Percentiles rank a stretch among this genome's conserved stretches.
These are phyloP conservation scores for Drosophila pseudoananassae DNA, from an alignment of 1,140 invertebrate species.

Conservation along the genomic window DNA sequence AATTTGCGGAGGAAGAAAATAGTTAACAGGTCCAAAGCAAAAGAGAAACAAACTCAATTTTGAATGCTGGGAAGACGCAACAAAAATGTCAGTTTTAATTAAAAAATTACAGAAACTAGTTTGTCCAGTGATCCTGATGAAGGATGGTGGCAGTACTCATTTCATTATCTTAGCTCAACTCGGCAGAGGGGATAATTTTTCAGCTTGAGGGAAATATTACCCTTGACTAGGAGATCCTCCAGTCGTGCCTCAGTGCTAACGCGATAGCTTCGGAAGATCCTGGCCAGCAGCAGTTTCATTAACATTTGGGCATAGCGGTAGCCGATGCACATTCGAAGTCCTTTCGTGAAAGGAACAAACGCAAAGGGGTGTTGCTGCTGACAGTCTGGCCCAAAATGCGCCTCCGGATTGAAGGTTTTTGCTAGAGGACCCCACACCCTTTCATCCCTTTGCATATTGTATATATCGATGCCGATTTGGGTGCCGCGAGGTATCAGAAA, in stretches of 20 bases:
- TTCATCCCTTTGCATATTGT: conserved; percentile 75
- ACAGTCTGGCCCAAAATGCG: conserved; percentile 62
- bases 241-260: conserved; percentile 61
- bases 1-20: conserved; percentile 43
- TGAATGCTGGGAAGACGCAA: conserved; percentile 42
- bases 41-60: conserved; percentile 76
- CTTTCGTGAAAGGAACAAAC: conserved; percentile 82
- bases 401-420: conserved; percentile 72
- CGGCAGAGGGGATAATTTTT: conserved; percentile 68
- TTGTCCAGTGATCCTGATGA: conserved; percentile 1
- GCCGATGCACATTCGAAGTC: conserved; percentile 82
- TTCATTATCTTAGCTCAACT: conserved; percentile 54
- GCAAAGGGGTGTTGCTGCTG: conserved; percentile 61
- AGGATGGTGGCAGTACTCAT: background rate
- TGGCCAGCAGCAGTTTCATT: conserved; percentile 75
- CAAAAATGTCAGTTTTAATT: conserved; percentile 73
- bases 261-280: conserved; percentile 72
- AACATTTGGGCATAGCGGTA: conserved; percentile 75
- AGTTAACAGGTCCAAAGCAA: conserved; percentile 45
- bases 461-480: conserved; percentile 77
- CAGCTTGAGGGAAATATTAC: conserved; percentile 75
- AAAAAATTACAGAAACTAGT: conserved; percentile 58
- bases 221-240: conserved; percentile 66
- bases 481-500: conserved; percentile 67
- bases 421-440: conserved; percentile 74